Evolutionary conservation across 2,888 invertebrate species (phyloP), one percentile per base, ranked within the genome.

Genomic region (Philereme vetulata): DNA sequence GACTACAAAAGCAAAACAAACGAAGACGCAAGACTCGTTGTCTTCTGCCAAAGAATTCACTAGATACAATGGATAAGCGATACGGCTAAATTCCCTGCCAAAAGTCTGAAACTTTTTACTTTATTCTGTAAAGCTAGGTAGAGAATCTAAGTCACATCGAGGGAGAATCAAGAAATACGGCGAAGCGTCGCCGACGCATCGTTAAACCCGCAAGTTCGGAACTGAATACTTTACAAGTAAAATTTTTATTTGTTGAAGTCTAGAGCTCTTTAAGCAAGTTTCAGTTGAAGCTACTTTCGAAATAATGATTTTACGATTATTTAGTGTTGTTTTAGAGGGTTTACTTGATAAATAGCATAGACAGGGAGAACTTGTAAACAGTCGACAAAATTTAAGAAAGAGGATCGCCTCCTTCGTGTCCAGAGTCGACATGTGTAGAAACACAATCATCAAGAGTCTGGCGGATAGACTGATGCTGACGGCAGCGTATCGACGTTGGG

Each of bases 161-260:
- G 40, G 8, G 11, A 47, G 55, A 60, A 35, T 54, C 48, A 5
- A 42, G 44, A 56, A 62, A 42, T 33, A 48, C 47, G 40, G 47
- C 34, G 51, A 43, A 46, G 60, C 56, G 42, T 50, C 58, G 49
- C 62, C 54, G 53, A 45, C 60, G 55, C 64, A 58, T 70, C 67
- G 65, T 63, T 67, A 68, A 71, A 62, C 64, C 65, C 45, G 47
- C 63, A 66, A 72, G 64, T 72, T 67, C 66, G 64, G 59, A 68
- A 70, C 61, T 52, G 67, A 68, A 74, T 72, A 66, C 59, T 70
- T 71, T 68, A 68, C 66, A 66, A 67, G 64, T 65, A 47, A 66
- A 66, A 68, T 66, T 64, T 64, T 65, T 57, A 63, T 56, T 62
- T 52, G 51, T 58, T 57, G 45, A 45, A 56, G 47, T 53, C 50